Base-by-base conservation (phyloP, 1,140 invertebrate genomes). In the Drosophila takahashii region DNA sequence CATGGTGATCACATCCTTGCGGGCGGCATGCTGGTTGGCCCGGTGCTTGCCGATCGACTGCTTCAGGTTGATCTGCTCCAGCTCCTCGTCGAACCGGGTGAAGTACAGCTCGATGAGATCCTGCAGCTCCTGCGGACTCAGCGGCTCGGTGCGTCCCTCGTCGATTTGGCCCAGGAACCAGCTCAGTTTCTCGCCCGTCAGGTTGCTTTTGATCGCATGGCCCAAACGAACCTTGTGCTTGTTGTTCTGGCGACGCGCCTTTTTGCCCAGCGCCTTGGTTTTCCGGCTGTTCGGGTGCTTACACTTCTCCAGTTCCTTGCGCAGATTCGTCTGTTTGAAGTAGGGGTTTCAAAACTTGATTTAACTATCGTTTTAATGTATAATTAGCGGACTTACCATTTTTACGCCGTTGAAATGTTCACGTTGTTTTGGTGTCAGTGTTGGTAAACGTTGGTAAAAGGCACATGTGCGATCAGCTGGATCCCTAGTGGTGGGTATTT, bases 241-340 rank as follows among this genome's bases (percentile, higher is more conserved):
- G 67, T 94, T 94, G 27, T 93, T 93, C 66, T 93, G 92, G 75
- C 94, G 95, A 54, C 94, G 94, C 10, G 94, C 92, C 85, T 96
- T 95, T 86, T 95, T 96, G 3, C 93, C 93, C 34, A 96, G 91
- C 11, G 95, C 94, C 67, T 94, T 93, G 1, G 95, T 95, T 93
- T 96, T 96, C 73, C 96, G 94, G 72, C 96, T 96, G 81, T 96
- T 96, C 8, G 96, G 96, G 92, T 97, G 96, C 81, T 96, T 96
- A 52, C 94, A 93, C 90, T 95, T 94, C 26, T 93, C 92, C 13
- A 95, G 64, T 67, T 93, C 93, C 58, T 92, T 93, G 64, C 92
- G 92, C 41, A 93, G 51, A 59, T 92, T 92, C 0, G 91, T 81
- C 91, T 92, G 48, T 0, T 44, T 39, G 32, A 44, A 9, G 9